Base-by-base conservation (phyloP, 2,797 vertebrate genomes). In the Gambelia wislizenii region DNA sequence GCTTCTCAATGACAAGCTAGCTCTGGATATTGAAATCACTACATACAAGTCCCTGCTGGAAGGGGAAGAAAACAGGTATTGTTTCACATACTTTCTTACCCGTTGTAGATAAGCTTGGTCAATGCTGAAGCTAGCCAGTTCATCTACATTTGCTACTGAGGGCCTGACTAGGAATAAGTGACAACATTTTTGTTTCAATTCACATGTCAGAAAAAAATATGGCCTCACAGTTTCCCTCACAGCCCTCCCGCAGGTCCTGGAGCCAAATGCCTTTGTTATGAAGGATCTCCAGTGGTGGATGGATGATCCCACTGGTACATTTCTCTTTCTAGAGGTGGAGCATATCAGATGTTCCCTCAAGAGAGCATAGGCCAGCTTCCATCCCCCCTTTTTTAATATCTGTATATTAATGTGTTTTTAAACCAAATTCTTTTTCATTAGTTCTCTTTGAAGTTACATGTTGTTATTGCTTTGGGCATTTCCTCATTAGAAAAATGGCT, bases 1-100 rank as follows among this genome's bases (percentile, higher is more conserved):
- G 72, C 97, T 98, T n/a, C 95, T 97, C 95, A 97, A 97, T 87
- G 91, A 97, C 76, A 98, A 98, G 91, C 94, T 98, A 95, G 96
- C 97, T 1, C 88, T 98, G 91, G 98, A 98, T 91, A 97, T 98
- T 0, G 98, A 98, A 95, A 98, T 98, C 0, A 96, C 96, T 91
- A 98, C 97, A 76, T 98, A 98, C 92, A 93, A 89, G 61, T 97
- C 98, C 90, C 96, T 98, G 89, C 96, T 98, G 96, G 97, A 98
- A 93, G 93, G 94, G 13, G 95, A 96, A 91, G 96, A 96, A 92
- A 92, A 85, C 92, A 89, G 96, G 96, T 95, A 76, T 67, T 78
- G 6, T 20, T n/a, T 86, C 56, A 4, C n/a, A 5, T 52, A 18
- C 20, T n/a, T 36, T 67, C 47, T 42, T 52, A 27, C 20, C 2